Base-by-base conservation (phyloP, 2,797 vertebrate genomes). In the Tenualosa ilisha region DNA sequence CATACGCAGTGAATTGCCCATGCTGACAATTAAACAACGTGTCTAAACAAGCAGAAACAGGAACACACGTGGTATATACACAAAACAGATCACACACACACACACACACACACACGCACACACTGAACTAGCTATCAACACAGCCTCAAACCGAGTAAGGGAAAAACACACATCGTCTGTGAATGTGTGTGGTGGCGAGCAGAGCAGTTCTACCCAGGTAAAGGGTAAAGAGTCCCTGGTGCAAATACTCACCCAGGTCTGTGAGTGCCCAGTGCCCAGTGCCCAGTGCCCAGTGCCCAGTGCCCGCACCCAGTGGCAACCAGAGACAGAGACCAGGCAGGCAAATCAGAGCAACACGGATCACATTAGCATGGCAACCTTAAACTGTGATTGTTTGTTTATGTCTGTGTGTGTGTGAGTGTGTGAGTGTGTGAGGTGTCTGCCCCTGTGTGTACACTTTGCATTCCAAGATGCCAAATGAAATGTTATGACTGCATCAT, bases 161-260 rank as follows among this genome's bases (percentile, higher is more conserved):
- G 51, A n/a, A 2, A 31, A 68, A 68, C 63, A 72, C 65, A 72
- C 68, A 40, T 40, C 26, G 26, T 72, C 61, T 63, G 65, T 37
- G 65, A 72, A 72, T 75, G 68, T 40, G 37, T 75, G 68, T 37
- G 31, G 37, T 75, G 63, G 26, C 9, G 31, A 75, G 31, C 13
- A 2, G 24, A 31, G 31, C 31, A 31, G 31, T 31, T 40, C 40
- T 75, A 31, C 15, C 63, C 3, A 11, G 63, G 9, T 11, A 1
- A 6, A 37, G 31, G 56, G 40, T 17, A 75, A 40, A 17, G 15
- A 2, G 5, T 20, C 31, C 15, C 13, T 26, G 15, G 37, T 75
- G 83, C 82, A 20, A 7, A 37, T 92, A 94, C 94, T 95, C 87
- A 95, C 94, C 93, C 93, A 81, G 93, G 90, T 90, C 94, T 95